Base-by-base conservation (phyloP, 2,113 vertebrate species). In the Callionymus lyra region DNA sequence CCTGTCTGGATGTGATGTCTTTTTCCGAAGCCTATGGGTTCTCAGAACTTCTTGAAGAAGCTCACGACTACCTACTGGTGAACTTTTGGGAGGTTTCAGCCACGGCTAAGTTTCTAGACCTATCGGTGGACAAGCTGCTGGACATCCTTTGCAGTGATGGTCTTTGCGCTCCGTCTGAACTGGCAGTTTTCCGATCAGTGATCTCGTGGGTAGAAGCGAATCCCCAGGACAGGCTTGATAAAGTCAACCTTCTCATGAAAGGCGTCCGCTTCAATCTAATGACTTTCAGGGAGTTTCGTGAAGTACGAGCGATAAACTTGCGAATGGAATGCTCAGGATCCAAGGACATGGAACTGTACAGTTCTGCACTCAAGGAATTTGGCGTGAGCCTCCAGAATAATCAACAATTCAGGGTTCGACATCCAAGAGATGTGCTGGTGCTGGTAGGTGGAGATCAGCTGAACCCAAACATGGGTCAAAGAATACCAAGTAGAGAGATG, bases 241-340 rank as follows among this genome's bases (percentile, higher is more conserved):
- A 82, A 1, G 87, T 88, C 8, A 78, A 71, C 21, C 44, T 77
- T 10, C 53, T 95, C 3, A 79, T 93, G 79, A 73, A 39, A 0
- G 88, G 80, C 0, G 83, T 97, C 14, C 88, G 91, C 12, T 97
- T 95, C 33, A 82, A 89, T 3, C 85, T 92, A 34, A 95, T 97
- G 92, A 93, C 90, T 1, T 88, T 85, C 47, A 59, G 74, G 21
- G 91, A 97, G 72, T 87, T 97, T 62, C 79, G 84, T 44, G 90
- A 87, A 47, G 88, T 92, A 12, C 69, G 81, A 1, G 81, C 86
- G 0, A 74, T 87, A 1, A 85, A 86, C 44, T 66, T 80, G 38
- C 84, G 70, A 4, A 72, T 84, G 79, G 81, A 86, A 43, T 76
- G 80, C 12, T 58, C 47, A 3, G 68, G 49, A 13, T 56, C 61